Evolutionary conservation across 2,113 vertebrate genomes (phyloP).

Genomic region (Manacus vitellinus): DNA sequence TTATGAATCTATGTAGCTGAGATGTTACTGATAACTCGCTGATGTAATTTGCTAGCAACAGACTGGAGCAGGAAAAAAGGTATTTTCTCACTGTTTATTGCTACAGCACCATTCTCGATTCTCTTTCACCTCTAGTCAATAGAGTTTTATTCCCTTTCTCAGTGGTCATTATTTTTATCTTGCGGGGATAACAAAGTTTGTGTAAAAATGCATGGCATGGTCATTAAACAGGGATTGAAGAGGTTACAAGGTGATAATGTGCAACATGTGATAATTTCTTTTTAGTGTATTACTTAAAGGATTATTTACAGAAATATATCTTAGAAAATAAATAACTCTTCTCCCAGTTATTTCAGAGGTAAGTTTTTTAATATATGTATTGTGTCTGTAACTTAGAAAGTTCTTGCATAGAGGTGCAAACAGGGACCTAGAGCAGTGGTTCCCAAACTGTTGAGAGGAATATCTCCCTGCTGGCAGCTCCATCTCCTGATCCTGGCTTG

Average conservation of each 20-base stretch:
- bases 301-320: neutral
- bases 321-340: neutral
- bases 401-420: neutral
- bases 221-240: neutral
- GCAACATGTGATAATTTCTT: neutral
- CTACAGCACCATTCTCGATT: neutral
- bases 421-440: neutral
- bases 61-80: neutral
- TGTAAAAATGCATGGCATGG: neutral
- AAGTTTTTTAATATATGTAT: neutral
- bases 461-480: neutral
- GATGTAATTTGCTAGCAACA: constrained; percentile 27
- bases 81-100: neutral
- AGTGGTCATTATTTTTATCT: accelerated
- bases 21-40: neutral
- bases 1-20: neutral
- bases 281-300: neutral
- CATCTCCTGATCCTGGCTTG: neutral
- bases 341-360: neutral
- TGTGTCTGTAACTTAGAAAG: neutral
- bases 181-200: neutral
- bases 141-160: neutral
- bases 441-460: neutral
- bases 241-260: neutral
- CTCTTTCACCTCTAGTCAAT: neutral